Evolutionary conservation across 2,113 vertebrate genomes (phyloP).

Genomic region (Regulus satrapa): DNA sequence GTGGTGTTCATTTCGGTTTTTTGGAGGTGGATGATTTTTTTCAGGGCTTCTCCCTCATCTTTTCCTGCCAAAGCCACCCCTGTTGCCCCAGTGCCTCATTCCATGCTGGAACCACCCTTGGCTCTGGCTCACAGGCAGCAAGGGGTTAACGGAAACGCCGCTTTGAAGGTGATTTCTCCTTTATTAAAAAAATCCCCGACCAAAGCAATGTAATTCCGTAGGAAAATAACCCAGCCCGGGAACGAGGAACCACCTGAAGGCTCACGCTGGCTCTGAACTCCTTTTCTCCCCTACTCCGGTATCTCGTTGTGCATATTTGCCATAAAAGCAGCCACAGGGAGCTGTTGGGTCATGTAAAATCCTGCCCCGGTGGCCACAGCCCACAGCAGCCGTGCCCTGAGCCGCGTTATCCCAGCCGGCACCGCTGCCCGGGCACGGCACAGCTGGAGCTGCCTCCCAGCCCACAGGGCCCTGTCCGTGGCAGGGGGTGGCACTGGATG

Average conservation of each 20-base stretch:
- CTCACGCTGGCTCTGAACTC: neutral
- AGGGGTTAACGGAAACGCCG: neutral
- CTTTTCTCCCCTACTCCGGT: neutral
- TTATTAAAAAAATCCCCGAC: neutral
- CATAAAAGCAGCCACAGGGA: neutral
- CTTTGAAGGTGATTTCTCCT: conserved; percentile 14
- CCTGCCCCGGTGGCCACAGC: neutral
- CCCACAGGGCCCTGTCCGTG: neutral
- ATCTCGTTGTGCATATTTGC: neutral
- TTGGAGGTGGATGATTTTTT: neutral
- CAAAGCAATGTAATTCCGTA: neutral
- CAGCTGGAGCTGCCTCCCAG: neutral
- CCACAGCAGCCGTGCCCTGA: neutral
- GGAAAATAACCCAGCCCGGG: neutral
- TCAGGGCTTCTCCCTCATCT: neutral
- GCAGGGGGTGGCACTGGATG: neutral
- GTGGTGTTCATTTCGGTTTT: neutral
- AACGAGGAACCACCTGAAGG: neutral
- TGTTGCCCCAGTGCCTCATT: neutral
- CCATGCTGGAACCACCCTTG: neutral
- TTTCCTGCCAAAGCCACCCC: neutral
- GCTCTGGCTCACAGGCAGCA: fast-evolving
- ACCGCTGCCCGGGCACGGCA: neutral
- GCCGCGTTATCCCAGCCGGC: neutral
- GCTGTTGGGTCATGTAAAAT: conserved; percentile 4